Evolutionary conservation across 2,888 invertebrate genomes (phyloP).

Genomic region (Oeneis ivallda): DNA sequence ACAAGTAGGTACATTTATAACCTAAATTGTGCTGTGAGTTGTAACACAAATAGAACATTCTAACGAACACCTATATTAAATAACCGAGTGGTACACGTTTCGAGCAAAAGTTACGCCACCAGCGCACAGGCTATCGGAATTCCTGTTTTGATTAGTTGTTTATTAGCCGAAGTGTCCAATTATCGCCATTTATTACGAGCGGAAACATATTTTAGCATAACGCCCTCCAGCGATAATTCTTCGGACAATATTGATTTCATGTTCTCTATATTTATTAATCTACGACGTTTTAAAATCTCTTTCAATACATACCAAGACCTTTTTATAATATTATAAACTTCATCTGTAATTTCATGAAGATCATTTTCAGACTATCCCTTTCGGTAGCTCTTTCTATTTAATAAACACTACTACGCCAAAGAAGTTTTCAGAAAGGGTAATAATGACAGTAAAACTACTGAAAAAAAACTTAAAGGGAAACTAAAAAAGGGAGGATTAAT

Average conservation of each 20-base stretch:
- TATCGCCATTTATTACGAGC: constrained; percentile 43
- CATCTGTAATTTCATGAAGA: too few relatives aligned
- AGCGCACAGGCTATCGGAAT: constrained; percentile 37
- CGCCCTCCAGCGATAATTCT: constrained; percentile 32
- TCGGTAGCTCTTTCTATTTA: too few relatives aligned
- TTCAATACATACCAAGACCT: not conserved
- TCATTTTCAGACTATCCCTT: too few relatives aligned
- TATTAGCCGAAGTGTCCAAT: constrained; percentile 42
- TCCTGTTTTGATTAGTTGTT: constrained; percentile 41
- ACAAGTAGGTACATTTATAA: too few relatives aligned
- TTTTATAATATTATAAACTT: too few relatives aligned
- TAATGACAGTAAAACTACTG: not conserved
- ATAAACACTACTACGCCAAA: too few relatives aligned
- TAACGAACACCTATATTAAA: constrained; percentile 7
- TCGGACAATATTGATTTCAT: constrained; percentile 27
- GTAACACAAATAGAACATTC: not conserved
- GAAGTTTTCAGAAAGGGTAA: too few relatives aligned
- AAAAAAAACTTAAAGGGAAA: not conserved
- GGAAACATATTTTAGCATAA: constrained; percentile 44
- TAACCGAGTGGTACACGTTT: constrained; percentile 15
- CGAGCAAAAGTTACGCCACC: constrained; percentile 28
- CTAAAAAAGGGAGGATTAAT: constrained; percentile 1
- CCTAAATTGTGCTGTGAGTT: not conserved
- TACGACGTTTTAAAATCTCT: constrained; percentile 4
- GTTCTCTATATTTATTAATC: constrained; percentile 13